Percentiles rank a stretch among this genome's conserved stretches.
Conservation (phyloP, 2,113 vertebrate genomes). For the Damaliscus lunatus region DNA sequence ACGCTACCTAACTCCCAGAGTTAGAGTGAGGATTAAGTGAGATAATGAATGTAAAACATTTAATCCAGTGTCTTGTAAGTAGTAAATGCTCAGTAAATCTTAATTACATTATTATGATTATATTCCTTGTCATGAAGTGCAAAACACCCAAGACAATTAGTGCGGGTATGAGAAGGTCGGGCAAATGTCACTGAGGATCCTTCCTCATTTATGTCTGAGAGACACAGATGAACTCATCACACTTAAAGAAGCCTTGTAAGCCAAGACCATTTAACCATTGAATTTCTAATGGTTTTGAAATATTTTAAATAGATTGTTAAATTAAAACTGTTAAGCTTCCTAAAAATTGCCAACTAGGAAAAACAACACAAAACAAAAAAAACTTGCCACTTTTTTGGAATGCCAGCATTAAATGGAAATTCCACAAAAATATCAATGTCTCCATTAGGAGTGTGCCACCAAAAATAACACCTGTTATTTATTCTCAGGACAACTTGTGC, state of each 20-base stretch:
- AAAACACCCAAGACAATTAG: not conserved
- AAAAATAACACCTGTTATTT: not conserved
- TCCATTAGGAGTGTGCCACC: not conserved
- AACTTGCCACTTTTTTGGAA: not conserved
- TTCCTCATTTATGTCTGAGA: not conserved
- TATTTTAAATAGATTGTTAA: not conserved
- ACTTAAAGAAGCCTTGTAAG: not conserved
- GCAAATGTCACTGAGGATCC: not conserved
- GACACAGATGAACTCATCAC: not conserved
- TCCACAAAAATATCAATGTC: conserved; percentile 9
- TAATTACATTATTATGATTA: conserved; percentile 63
- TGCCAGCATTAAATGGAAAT: conserved; percentile 36
- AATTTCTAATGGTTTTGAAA: not conserved
- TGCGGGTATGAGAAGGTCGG: not conserved
- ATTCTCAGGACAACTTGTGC: conserved; percentile 29
- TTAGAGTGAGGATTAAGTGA: conserved; percentile 63
- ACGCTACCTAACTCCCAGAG: conserved; percentile 45
- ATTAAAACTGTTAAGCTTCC: not conserved
- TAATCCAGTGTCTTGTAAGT: conserved; percentile 63
- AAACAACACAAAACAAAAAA: not conserved
- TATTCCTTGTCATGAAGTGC: conserved; percentile 8
- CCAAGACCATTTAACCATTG: not conserved
- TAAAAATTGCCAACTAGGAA: not conserved
- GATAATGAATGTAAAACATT: conserved; percentile 69
- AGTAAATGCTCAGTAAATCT: conserved; percentile 72